Conservation (phyloP, 1,140 invertebrate genomes). For the Catajapyx aquilonaris region DNA sequence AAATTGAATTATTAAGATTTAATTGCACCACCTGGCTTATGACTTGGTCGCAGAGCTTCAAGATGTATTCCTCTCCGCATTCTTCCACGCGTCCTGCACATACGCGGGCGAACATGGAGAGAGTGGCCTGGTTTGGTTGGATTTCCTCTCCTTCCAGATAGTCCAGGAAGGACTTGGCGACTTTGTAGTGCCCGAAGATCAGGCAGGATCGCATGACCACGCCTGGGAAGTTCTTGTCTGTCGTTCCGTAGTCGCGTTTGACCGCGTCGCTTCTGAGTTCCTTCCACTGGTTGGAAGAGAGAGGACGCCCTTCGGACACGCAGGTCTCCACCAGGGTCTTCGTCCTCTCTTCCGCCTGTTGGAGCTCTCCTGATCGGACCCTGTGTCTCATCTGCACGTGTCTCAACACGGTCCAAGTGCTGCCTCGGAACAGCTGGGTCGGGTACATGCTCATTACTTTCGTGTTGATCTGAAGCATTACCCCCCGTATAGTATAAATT, state of each 20-base stretch:
- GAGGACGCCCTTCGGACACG: not conserved
- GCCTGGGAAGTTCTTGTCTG: slow-evolving; percentile 28
- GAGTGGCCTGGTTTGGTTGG: slow-evolving; percentile 22
- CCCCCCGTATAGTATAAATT: too few relatives aligned
- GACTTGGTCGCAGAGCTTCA: slow-evolving; percentile 27
- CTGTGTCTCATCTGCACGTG: too few relatives aligned
- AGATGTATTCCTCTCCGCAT: slow-evolving; percentile 28
- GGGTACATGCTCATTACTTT: too few relatives aligned
- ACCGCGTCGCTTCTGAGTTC: slow-evolving; percentile 11
- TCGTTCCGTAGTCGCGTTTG: slow-evolving; percentile 16
- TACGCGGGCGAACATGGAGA: slow-evolving; percentile 7
- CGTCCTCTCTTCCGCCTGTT: too few relatives aligned
- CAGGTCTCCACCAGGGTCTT: too few relatives aligned
- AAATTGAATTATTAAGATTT: too few relatives aligned
- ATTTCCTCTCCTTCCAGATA: slow-evolving; percentile 25
- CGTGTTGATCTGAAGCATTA: too few relatives aligned
- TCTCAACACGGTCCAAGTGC: too few relatives aligned
- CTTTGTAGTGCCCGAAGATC: slow-evolving; percentile 18
- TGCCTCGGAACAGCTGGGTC: too few relatives aligned
- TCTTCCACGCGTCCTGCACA: slow-evolving; percentile 16
- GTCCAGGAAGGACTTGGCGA: slow-evolving; percentile 30
- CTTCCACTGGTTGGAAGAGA: slow-evolving; percentile 13
- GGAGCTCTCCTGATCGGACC: too few relatives aligned
- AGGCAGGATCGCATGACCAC: slow-evolving; percentile 28
- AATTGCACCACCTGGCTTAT: too few relatives aligned